A percentile compares a stretch with the other conserved stretches of the same genome.
These are phyloP conservation scores for Phrixothrix hirtus DNA, from an alignment of 2,888 invertebrate species.

Conservation along the genomic window DNA sequence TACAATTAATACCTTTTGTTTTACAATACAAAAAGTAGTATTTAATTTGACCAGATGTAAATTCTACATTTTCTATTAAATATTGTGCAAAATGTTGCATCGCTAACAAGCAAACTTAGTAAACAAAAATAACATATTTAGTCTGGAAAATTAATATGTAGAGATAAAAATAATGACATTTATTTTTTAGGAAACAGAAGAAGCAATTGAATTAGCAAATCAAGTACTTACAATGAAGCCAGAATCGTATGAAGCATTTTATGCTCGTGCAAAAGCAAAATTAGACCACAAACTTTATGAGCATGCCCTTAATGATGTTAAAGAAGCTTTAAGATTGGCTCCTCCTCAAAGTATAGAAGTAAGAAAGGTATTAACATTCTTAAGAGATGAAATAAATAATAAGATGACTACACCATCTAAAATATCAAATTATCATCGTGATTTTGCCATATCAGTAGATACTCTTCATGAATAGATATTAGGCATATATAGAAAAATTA, in stretches of 20 bases:
- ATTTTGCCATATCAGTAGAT: slow-evolving; percentile 53
- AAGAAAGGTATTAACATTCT: slow-evolving; percentile 70
- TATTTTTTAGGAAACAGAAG: slow-evolving; percentile 71
- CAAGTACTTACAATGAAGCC: slow-evolving; percentile 83
- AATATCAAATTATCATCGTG: slow-evolving; percentile 43
- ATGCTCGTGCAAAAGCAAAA: slow-evolving; percentile 86
- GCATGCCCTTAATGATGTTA: slow-evolving; percentile 77
- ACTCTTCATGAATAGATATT: slow-evolving; percentile 49
- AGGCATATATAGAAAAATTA: too few species aligned
- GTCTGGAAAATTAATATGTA: background rate
- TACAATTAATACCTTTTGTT: too few species aligned
- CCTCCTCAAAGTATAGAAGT: slow-evolving; percentile 75
- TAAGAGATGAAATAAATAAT: slow-evolving; percentile 74
- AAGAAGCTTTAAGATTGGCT: slow-evolving; percentile 75
- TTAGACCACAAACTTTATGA: slow-evolving; percentile 75
- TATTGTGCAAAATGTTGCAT: too few species aligned
- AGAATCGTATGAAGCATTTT: slow-evolving; percentile 90
- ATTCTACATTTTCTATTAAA: too few species aligned
- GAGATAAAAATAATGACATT: background rate
- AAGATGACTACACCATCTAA: slow-evolving; percentile 51
- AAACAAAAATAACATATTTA: too few species aligned
- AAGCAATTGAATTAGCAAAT: slow-evolving; percentile 86
- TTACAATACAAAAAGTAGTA: too few species aligned
- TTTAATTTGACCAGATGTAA: too few species aligned
- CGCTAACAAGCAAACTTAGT: too few species aligned